Evolutionary conservation across 2,113 vertebrate genomes (phyloP), one percentile per base, ranked within the genome.

Genomic region (Melanerpes aurifrons): DNA sequence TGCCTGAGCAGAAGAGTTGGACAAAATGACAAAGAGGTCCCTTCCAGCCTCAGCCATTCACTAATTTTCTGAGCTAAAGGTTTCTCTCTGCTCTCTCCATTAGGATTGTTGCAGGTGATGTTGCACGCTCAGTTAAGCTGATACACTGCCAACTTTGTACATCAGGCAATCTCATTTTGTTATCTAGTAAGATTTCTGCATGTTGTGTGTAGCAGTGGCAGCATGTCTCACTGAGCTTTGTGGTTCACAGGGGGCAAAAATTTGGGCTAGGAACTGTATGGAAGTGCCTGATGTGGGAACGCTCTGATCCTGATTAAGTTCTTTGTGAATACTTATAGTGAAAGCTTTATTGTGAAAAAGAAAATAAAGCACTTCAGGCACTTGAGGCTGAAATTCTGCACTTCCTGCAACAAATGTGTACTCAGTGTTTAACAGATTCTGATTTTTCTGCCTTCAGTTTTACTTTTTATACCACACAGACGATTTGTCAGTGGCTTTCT

Each of bases 41-140:
- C 63, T 75, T 89, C 50, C 57, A 59, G 32, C 14, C 6, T 63
- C 80, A 84, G 25, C 22, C 16, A 15, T 59, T 61, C 59, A 32
- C 45, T 40, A 12, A 37, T 71, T 57, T 61, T 73, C 9, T 17
- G 73, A 66, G n/a, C 58, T 64, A 22, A 89, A 59, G 5, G n/a
- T 61, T 92, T 88, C 78, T 56, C 76, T 71, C 59, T 92, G 56
- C 61, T 56, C 66, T 72, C 63, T 90, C 54, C 22, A 9, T 54
- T 75, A 64, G 43, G 37, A 43, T 43, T 70, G 37, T 70, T 80
- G 70, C 32, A 61, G 82, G 64, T 79, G 71, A 69, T 43, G 67
- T 64, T 87, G 76, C 63, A 54, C 73, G 76, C 48, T 74, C 74
- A 73, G 94, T 91, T 80, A 94, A 88, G 72, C 68, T 63, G 48